Base-by-base conservation (phyloP, 2,888 invertebrate genomes). In the Rotaria socialis region DNA sequence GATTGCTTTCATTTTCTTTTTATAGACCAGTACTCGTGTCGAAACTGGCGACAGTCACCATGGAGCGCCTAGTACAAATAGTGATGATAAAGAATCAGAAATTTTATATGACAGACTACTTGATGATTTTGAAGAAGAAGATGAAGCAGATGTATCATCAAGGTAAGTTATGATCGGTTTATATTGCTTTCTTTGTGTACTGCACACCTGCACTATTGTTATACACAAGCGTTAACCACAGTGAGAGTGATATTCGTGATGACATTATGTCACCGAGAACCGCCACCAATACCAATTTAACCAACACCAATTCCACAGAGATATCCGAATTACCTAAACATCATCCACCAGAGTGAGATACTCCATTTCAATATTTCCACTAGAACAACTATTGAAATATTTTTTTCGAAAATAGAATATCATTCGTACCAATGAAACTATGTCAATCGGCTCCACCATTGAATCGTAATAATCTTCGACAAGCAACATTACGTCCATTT, bases 371-470 rank as follows among this genome's bases (percentile, higher is more conserved):
- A 47, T 10, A 47, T 47, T 47, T 47, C 47, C 3, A 47, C 47
- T 47, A 47, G 11, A 47, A 14, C 50, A 16, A 52, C 14, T 4
- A 52, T 52, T 52, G 4, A 14, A 52, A 52, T 52, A 52, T 52
- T 52, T 52, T 52, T 52, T 0, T 52, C 16, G 3, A 11, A 16
- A 67, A 35, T 35, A 67, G 67, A 67, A 10, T 67, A 35, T 67
- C 67, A 14, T 67, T 35, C 3, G 27, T 67, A 14, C 47, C 75
- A 75, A 43, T 47, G 19, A 75, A 75, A 75, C 11, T 75, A 43
- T 75, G 75, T 19, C 75, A 75, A 24, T 75, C 75, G n/a, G 75
- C 75, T 14, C 75, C 75, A 47, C 75, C 75, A 75, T 75, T 75
- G 24, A 75, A 75, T 75, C 75, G 43, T 19, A 47, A 47, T 43